phyloP scores from a whole-genome alignment of 2,113 vertebrate genomes.

The Odontophorus gujanensis region DNA sequence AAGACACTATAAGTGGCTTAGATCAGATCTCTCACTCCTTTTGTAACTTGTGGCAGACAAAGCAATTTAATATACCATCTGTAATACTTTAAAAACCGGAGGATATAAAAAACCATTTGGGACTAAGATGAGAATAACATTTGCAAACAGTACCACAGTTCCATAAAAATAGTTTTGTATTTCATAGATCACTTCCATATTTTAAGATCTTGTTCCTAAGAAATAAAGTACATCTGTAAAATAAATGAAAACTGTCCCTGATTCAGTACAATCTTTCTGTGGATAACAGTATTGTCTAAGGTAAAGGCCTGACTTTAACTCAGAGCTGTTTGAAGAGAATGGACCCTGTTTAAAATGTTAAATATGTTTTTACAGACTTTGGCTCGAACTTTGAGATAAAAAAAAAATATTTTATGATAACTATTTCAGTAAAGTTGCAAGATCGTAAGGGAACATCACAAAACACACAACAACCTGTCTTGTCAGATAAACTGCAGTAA shows the following conservation, averaged over 20 bases:
- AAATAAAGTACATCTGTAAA: neutral
- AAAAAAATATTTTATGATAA: neutral
- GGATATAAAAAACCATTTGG: neutral
- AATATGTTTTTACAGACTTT: neutral
- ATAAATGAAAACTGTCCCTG: neutral
- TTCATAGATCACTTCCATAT: neutral
- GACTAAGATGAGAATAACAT: rapidly evolving
- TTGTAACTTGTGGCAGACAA: neutral
- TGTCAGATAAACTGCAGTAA: neutral
- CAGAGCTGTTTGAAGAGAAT: neutral
- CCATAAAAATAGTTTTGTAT: neutral
- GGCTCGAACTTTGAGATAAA: neutral
- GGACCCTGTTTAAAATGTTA: neutral
- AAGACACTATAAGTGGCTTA: neutral
- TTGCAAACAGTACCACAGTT: neutral
- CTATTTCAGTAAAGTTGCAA: neutral
- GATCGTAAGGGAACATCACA: neutral
- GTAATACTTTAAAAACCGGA: neutral
- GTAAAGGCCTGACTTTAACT: neutral
- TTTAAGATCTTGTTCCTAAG: neutral
- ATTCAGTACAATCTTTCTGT: neutral
- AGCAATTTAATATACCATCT: neutral
- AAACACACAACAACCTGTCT: neutral
- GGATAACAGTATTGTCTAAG: neutral
- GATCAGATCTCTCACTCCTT: neutral